A percentile compares a stretch with the other conserved stretches of the same genome.
phyloP scores from a whole-genome alignment of 2,113 vertebrate genomes.

The Apus apus region DNA sequence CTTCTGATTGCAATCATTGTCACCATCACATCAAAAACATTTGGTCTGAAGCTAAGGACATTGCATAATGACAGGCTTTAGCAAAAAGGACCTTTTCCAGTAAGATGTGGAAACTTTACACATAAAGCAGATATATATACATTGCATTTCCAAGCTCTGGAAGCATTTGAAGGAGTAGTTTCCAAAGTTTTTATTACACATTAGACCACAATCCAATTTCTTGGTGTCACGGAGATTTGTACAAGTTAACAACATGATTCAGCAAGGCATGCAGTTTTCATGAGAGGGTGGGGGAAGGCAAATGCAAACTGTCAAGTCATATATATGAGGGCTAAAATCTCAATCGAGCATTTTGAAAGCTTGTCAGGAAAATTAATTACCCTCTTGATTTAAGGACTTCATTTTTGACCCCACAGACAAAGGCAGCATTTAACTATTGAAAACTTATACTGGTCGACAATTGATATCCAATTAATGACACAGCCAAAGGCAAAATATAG shows the following conservation, averaged over 20 bases:
- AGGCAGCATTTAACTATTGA: conserved; percentile 69
- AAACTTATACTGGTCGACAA: conserved; percentile 1
- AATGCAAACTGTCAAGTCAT: conserved; percentile 62
- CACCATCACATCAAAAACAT: neutral
- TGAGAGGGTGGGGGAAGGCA: conserved; percentile 32
- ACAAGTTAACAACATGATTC: neutral
- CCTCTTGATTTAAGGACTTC: conserved; percentile 67
- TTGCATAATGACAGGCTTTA: neutral
- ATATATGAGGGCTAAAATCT: conserved; percentile 69
- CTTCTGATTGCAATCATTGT: neutral
- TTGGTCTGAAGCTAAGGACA: too few species aligned
- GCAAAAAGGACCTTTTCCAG: neutral
- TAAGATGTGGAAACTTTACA: neutral
- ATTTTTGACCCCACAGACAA: conserved; percentile 63
- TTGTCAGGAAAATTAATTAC: conserved; percentile 78
- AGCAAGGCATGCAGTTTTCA: neutral
- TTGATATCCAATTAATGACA: conserved; percentile 22
- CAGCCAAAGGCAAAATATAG: neutral
- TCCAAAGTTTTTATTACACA: neutral
- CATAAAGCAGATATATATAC: neutral
- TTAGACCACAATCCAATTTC: neutral
- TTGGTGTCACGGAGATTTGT: neutral
- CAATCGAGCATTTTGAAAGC: conserved; percentile 66
- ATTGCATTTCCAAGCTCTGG: neutral
- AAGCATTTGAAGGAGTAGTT: neutral